These are phyloP conservation scores for Scotopteryx bipunctaria DNA, from an alignment of 2,888 invertebrate genomes.

Conservation along the genomic window DNA sequence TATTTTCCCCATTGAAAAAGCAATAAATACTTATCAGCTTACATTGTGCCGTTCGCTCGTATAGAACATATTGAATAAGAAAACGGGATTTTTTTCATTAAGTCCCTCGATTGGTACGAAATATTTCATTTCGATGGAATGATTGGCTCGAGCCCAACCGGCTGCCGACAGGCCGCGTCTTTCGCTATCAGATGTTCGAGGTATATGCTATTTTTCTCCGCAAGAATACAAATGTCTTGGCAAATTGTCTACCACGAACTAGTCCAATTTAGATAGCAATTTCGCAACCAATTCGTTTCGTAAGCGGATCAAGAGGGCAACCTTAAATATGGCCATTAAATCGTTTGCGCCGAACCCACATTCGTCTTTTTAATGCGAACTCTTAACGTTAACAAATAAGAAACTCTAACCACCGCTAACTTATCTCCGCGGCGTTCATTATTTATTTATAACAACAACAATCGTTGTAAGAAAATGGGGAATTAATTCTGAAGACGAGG, in stretches of 20 bases:
- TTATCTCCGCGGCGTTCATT: slow-evolving; percentile 45
- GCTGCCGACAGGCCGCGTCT: slow-evolving; percentile 65
- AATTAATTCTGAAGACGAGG: slow-evolving; percentile 35
- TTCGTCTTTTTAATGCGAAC: slow-evolving; percentile 67
- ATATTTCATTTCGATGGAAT: slow-evolving; percentile 71
- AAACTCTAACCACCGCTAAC: slow-evolving; percentile 52
- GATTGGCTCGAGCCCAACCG: slow-evolving; percentile 76
- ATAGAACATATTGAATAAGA: slow-evolving; percentile 54
- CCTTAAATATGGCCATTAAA: slow-evolving; percentile 78
- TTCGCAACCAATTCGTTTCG: slow-evolving; percentile 81
- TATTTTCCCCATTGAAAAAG: slow-evolving; percentile 38
- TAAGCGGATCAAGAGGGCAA: slow-evolving; percentile 78
- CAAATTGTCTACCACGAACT: slow-evolving; percentile 81
- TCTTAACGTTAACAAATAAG: slow-evolving; percentile 61
- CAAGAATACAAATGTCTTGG: slow-evolving; percentile 82
- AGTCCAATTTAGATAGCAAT: slow-evolving; percentile 83
- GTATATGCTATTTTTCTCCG: slow-evolving; percentile 79
- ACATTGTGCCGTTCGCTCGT: slow-evolving; percentile 35
- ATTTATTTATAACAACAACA: slow-evolving; percentile 35
- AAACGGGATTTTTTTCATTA: slow-evolving; percentile 62
- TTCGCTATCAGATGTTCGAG: slow-evolving; percentile 76
- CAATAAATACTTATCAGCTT: slow-evolving; percentile 41
- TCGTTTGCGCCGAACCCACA: slow-evolving; percentile 65
- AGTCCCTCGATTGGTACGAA: slow-evolving; percentile 63
- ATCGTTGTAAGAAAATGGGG: slow-evolving; percentile 32